Percentiles rank a stretch among this genome's conserved stretches.
Evolutionary conservation across 2,113 vertebrate species (phyloP).

Genomic region (Nicator chloris): DNA sequence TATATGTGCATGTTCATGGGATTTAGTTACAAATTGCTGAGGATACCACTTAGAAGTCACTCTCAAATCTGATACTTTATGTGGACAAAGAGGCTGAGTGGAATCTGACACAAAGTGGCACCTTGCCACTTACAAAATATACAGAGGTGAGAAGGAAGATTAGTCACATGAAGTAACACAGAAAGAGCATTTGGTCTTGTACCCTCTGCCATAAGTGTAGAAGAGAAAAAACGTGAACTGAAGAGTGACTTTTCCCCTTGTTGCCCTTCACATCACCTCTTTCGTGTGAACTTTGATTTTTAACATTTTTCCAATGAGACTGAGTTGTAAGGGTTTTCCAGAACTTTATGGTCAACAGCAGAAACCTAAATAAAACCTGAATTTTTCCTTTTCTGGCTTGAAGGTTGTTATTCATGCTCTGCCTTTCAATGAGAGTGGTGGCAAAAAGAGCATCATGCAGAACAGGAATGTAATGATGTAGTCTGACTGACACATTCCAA

Average conservation of each 20-base stretch:
- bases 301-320: not conserved
- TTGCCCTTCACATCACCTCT: not conserved
- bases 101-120: not conserved
- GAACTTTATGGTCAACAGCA: not conserved
- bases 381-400: not conserved
- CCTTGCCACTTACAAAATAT: not conserved
- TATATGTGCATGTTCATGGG: not conserved
- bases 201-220: not conserved
- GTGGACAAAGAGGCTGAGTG: not conserved
- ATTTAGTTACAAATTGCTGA: not conserved
- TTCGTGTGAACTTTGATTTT: not conserved
- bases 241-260: not conserved
- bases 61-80: not conserved
- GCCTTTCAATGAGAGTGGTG: not conserved
- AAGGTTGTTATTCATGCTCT: not conserved
- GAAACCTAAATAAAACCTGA: not conserved
- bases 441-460: not conserved
- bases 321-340: not conserved
- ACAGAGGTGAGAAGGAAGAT: not conserved
- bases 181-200: not conserved
- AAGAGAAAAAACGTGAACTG: not conserved
- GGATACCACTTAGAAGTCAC: not conserved
- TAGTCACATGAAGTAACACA: not conserved
- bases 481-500: not conserved
- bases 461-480: not conserved